Conservation (phyloP, 2,888 invertebrate species). For the Automeris io region DNA sequence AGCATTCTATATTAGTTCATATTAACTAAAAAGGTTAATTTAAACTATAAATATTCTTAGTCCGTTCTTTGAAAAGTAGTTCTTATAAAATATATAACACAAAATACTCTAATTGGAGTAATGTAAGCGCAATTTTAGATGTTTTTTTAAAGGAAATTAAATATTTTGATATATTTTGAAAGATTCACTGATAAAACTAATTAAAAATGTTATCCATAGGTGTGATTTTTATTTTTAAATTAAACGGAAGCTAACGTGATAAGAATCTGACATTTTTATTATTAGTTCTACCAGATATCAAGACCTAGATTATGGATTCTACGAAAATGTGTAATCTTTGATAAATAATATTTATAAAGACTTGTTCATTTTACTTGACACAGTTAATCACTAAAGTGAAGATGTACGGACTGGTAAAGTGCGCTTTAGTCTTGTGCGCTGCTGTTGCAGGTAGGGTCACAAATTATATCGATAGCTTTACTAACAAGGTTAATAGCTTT, state of each 20-base stretch:
- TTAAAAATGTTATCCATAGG: not conserved
- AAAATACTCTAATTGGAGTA: no score
- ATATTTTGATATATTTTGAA: constrained; percentile 1
- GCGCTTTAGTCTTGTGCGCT: constrained; percentile 40
- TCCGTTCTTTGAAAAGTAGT: no score
- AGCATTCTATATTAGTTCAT: not conserved
- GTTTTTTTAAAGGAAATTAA: not conserved
- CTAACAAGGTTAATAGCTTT: no score
- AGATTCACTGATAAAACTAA: not conserved
- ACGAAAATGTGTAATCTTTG: constrained; percentile 24
- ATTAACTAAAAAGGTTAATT: no score
- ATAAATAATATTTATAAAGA: constrained; percentile 47
- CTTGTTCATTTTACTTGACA: constrained; percentile 10
- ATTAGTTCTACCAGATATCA: constrained; percentile 19
- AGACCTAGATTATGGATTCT: constrained; percentile 21
- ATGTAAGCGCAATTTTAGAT: not conserved
- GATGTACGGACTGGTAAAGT: constrained; percentile 45
- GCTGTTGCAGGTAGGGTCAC: constrained; percentile 45
- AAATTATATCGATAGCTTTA: not conserved
- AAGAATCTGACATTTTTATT: constrained; percentile 27
- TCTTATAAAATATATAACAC: no score
- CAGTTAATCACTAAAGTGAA: constrained; percentile 26
- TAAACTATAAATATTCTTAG: no score
- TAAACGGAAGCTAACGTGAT: constrained; percentile 4
- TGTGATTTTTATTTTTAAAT: not conserved